These are phyloP conservation scores for Crocodylus rhombifer DNA, from an alignment of 2,797 vertebrate species.

Conservation along the genomic window DNA sequence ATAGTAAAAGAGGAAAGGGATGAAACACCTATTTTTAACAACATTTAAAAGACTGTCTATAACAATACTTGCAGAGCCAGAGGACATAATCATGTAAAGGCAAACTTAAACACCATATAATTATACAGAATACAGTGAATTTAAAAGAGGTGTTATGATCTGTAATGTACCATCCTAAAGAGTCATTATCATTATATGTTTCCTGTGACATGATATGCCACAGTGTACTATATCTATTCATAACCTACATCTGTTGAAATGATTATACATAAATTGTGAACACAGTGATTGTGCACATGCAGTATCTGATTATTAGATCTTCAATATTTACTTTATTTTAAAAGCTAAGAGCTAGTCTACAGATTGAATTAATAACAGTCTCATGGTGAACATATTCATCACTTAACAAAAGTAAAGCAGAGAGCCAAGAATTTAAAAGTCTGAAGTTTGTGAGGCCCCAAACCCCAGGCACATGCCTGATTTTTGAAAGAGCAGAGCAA, in stretches of 20 bases:
- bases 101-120: slow-evolving; percentile 44
- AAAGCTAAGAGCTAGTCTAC: slow-evolving; percentile 7
- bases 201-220: background rate
- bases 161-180: slow-evolving; percentile 15
- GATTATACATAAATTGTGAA: background rate
- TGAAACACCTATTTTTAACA: slow-evolving; percentile 30
- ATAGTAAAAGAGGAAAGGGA: slow-evolving; percentile 63
- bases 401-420: background rate
- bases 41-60: slow-evolving; percentile 32
- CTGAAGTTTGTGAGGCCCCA: background rate
- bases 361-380: background rate
- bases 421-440: background rate
- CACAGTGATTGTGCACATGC: background rate
- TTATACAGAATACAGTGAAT: slow-evolving; percentile 2
- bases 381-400: background rate
- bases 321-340: background rate
- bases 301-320: background rate
- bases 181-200: background rate
- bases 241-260: background rate
- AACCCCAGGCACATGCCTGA: background rate
- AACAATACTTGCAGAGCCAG: slow-evolving; percentile 51
- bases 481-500: background rate
- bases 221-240: background rate
- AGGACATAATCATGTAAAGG: slow-evolving; percentile 56
- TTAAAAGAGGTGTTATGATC: background rate